phyloP scores from a whole-genome alignment of 2,797 vertebrate species.

The Ctenopoma multispine region DNA sequence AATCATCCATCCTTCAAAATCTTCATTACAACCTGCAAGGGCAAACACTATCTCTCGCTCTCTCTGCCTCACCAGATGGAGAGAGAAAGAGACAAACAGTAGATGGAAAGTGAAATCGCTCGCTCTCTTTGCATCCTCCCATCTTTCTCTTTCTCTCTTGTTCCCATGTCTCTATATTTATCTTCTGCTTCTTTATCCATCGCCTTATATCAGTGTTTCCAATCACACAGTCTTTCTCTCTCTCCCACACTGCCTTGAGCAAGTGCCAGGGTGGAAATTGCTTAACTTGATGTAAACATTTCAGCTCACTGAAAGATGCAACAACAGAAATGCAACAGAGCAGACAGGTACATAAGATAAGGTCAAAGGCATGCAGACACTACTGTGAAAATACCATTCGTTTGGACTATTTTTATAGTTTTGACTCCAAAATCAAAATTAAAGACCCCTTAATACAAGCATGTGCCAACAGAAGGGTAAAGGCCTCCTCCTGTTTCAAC shows the following conservation, averaged over 20 bases:
- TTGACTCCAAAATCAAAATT: neutral
- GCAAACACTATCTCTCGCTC: constrained; percentile 79
- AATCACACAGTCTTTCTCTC: constrained; percentile 53
- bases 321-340: constrained; percentile 32
- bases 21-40: constrained; percentile 84
- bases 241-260: constrained; percentile 51
- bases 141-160: constrained; percentile 53
- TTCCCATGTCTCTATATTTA: constrained; percentile 74
- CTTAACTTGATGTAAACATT: constrained; percentile 53
- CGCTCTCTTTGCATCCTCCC: constrained; percentile 37
- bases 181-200: constrained; percentile 65
- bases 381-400: neutral
- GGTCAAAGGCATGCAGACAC: neutral
- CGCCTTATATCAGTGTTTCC: constrained; percentile 55
- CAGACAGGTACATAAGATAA: neutral
- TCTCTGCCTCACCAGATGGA: constrained; percentile 70
- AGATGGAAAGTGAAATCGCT: constrained; percentile 64
- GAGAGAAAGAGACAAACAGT: constrained; percentile 65
- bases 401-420: neutral
- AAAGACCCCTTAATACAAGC: neutral
- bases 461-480: neutral
- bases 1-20: constrained; percentile 82
- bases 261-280: constrained; percentile 35
- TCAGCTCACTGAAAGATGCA: constrained; percentile 34
- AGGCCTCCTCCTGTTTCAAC: neutral